A percentile compares a stretch with the other conserved stretches of the same genome.
phyloP scores from a whole-genome alignment of 2,113 vertebrate species.

The Gasterosteus aculeatus region DNA sequence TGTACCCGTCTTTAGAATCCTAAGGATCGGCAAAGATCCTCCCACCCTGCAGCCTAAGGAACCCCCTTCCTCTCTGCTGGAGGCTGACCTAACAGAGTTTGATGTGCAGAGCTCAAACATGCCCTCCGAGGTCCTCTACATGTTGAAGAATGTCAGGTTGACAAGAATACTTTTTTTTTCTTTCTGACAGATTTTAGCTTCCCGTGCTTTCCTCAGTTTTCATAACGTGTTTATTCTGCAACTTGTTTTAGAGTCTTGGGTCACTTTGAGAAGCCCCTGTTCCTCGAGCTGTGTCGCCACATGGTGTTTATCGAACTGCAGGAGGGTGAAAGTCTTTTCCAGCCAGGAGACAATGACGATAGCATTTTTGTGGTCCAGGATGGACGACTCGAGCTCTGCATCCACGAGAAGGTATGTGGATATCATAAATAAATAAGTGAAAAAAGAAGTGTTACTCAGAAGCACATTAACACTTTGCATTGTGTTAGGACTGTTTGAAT shows the following conservation, averaged over 20 bases:
- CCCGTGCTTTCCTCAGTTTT: neutral
- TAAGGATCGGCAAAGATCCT: slow-evolving; percentile 91
- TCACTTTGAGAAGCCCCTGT: slow-evolving; percentile 97
- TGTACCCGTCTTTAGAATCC: slow-evolving; percentile 78
- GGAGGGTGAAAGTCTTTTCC: slow-evolving; percentile 91
- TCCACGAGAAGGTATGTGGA: slow-evolving; percentile 87
- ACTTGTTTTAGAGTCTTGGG: slow-evolving; percentile 88
- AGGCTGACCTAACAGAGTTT: slow-evolving; percentile 95
- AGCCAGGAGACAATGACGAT: slow-evolving; percentile 89
- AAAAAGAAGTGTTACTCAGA: neutral
- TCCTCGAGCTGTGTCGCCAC: slow-evolving; percentile 96
- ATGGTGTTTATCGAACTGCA: slow-evolving; percentile 95
- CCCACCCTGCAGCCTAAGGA: slow-evolving; percentile 94
- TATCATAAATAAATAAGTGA: too few species aligned
- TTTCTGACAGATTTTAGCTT: neutral
- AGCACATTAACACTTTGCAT: neutral
- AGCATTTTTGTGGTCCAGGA: slow-evolving; percentile 98
- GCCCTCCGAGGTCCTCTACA: slow-evolving; percentile 94
- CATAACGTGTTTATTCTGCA: slow-evolving; percentile 4
- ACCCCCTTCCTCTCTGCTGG: slow-evolving; percentile 92
- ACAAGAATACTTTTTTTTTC: neutral
- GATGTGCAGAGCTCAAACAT: slow-evolving; percentile 94
- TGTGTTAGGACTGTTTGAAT: neutral
- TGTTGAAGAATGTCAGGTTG: slow-evolving; percentile 95
- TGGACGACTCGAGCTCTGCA: slow-evolving; percentile 90